phyloP scores from a whole-genome alignment of 1,140 invertebrate genomes.

The Heliothis virescens region DNA sequence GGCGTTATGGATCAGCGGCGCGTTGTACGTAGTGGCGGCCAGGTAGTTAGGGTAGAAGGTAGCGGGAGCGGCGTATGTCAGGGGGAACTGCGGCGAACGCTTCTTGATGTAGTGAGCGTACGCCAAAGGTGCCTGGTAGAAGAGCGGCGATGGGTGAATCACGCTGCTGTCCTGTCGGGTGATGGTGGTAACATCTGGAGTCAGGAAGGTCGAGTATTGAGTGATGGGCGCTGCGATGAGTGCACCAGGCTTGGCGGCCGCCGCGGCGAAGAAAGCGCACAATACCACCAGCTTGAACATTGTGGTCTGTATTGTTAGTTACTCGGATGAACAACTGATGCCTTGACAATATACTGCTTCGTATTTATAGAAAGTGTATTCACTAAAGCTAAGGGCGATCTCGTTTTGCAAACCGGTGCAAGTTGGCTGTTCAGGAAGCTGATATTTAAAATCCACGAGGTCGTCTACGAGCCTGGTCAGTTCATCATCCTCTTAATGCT shows the following conservation, averaged over 20 bases:
- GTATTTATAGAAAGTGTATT: conserved; percentile 81
- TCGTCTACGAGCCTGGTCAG: conserved; percentile 64
- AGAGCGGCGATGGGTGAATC: conserved; percentile 73
- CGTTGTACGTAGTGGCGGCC: conserved; percentile 59
- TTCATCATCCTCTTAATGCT: conserved; percentile 70
- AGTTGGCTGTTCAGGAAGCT: conserved; percentile 75
- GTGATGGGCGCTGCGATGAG: conserved; percentile 59
- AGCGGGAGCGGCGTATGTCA: conserved; percentile 52
- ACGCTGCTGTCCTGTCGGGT: conserved; percentile 77
- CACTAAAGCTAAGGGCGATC: conserved; percentile 75
- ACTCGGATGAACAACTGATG: conserved; percentile 77
- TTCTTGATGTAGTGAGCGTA: conserved; percentile 77
- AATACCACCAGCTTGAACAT: conserved; percentile 88
- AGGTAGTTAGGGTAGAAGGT: conserved; percentile 42
- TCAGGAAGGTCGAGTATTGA: conserved; percentile 74
- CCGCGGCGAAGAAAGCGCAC: conserved; percentile 85
- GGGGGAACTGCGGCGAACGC: conserved; percentile 59
- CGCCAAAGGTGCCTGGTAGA: conserved; percentile 59
- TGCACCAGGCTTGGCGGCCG: conserved; percentile 72
- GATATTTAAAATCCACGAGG: conserved; percentile 79
- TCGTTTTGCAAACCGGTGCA: conserved; percentile 79
- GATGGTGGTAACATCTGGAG: conserved; percentile 73
- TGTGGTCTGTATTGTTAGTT: conserved; percentile 78
- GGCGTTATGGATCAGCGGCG: conserved; percentile 60
- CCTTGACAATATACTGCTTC: conserved; percentile 58